phyloP scores from a whole-genome alignment of 2,113 vertebrate species.

The Tetraodon nigroviridis region DNA sequence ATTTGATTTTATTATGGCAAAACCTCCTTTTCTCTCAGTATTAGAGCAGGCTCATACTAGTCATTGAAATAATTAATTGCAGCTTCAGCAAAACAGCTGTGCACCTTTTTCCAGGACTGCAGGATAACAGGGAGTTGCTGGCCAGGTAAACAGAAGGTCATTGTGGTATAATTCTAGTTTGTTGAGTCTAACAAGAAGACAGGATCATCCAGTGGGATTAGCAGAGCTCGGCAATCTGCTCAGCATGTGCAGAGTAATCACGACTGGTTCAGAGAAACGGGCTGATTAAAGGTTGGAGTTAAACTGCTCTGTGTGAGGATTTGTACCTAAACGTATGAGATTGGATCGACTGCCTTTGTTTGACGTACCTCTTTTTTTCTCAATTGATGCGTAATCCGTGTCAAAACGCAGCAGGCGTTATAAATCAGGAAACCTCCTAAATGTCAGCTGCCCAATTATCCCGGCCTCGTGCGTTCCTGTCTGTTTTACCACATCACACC shows the following conservation, averaged over 20 bases:
- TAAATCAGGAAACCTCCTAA: slow-evolving; percentile 42
- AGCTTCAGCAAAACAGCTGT: neutral
- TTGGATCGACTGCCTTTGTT: neutral
- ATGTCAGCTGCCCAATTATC: slow-evolving; percentile 47
- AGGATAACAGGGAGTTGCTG: slow-evolving; percentile 2
- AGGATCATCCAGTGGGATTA: slow-evolving; percentile 59
- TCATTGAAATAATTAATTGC: too few species aligned
- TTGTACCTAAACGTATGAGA: too few species aligned
- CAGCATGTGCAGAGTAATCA: slow-evolving; percentile 39
- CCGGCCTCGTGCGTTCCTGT: slow-evolving; percentile 40
- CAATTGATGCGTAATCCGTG: slow-evolving; percentile 35
- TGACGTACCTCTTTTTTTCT: too few species aligned
- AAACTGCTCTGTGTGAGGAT: neutral
- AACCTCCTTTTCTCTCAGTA: too few species aligned
- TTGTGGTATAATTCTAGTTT: slow-evolving; percentile 40
- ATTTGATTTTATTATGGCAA: too few species aligned
- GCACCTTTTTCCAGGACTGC: slow-evolving; percentile 24
- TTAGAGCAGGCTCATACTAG: too few species aligned
- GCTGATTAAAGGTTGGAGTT: slow-evolving; percentile 39
- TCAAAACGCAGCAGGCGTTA: slow-evolving; percentile 36
- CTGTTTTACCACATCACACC: slow-evolving; percentile 43
- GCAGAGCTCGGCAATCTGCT: slow-evolving; percentile 44
- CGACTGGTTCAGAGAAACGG: slow-evolving; percentile 24
- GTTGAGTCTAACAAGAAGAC: slow-evolving; percentile 50
- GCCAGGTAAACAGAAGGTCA: slow-evolving; percentile 56